Evolutionary conservation across 1,140 invertebrate species (phyloP), one percentile per base, ranked within the genome.

Genomic region (Ladona fulva): DNA sequence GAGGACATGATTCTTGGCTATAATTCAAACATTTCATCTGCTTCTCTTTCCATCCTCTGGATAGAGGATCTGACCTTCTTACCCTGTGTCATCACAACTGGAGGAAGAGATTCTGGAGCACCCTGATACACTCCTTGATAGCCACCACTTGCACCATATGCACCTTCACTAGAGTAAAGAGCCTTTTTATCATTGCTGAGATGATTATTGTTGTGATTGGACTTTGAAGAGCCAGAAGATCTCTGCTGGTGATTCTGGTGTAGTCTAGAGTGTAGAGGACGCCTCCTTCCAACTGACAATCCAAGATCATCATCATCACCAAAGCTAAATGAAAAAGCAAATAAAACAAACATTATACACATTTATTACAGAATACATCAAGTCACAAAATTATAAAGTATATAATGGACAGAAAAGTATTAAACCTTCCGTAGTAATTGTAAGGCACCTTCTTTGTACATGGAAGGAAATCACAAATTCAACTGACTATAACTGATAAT

Each of bases 1-100:
- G 29, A 37, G 29, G 29, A 37, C 29, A 37, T 37, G 29, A 37
- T 37, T 37, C 52, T 19, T 19, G 52, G 91, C 92, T 94, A 95
- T 90, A 95, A 93, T 85, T 96, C 93, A 84, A 95, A 96, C 84
- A 95, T 90, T 84, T 95, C 94, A 82, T 95, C 94, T 84, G 95
- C 93, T 82, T 93, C 89, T 82, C 92, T 89, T 85, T 95, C 92
- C 77, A 95, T 87, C 81, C 92, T 89, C 84, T 92, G 91, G 73
- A 95, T 83, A 1, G 93, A 95, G 79, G 89, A 92, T 83, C 91
- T 90, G 6, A 95, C 90, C 82, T 90, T 90, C 80, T 90, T 89
- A 44, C 92, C 92, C 83, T 94, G 92, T 19, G 93, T 93, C 82
- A 93, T 91, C 19, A 93, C 90, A 22, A 92, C 87, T n/a, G 92